Base-by-base conservation (phyloP, 2,113 vertebrate genomes). In the Passer montanus region DNA sequence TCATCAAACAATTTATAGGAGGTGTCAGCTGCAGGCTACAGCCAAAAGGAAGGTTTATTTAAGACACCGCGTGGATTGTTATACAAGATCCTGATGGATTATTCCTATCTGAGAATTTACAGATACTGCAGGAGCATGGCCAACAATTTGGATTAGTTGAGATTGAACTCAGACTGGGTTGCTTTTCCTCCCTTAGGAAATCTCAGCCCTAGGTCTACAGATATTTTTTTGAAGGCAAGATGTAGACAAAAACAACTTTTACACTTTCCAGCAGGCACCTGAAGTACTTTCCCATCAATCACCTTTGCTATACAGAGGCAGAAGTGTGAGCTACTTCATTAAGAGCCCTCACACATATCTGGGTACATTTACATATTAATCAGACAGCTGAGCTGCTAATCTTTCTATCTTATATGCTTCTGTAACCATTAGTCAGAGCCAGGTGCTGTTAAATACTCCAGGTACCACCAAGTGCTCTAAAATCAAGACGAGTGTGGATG, bases 361-460 rank as follows among this genome's bases (percentile, higher is more conserved):
- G 94, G 91, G 79, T 96, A 96, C 68, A 98, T 98, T 98, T 98
- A 96, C 98, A 97, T 98, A 98, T 97, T 98, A 98, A 98, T 96
- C 93, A 98, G 96, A 93, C 97, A 97, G 97, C 93, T 89, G 94
- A 98, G 97, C 95, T 96, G 85, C 94, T 97, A 96, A 97, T 97
- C 96, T 93, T 96, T 92, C 93, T 97, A 84, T 94, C 97, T 97
- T 83, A 90, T 24, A 83, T 90, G 95, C 86, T 91, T 84, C 93
- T 95, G 86, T 96, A 97, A 95, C 95, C 96, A 91, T 97, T 91
- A 94, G 94, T 97, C 95, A 97, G 93, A 87, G 94, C 91, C 5
- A 58, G 95, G 95, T 72, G 83, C 90, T 97, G 93, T 87, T 96
- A 97, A 97, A 95, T 90, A 97, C 93, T 84, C 81, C 67, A 68